phyloP scores from a whole-genome alignment of 2,797 vertebrate genomes.

The Halcyon badia region DNA sequence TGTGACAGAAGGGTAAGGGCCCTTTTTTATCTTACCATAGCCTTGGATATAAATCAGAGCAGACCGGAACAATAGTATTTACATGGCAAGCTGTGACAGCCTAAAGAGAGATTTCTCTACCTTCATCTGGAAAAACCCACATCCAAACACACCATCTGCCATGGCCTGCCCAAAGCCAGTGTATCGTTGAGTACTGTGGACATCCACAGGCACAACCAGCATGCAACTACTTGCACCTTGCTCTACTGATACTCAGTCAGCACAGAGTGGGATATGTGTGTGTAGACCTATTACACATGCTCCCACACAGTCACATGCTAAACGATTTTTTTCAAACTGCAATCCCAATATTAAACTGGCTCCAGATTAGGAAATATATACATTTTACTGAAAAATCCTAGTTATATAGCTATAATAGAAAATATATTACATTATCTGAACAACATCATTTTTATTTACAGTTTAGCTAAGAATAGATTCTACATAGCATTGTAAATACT shows the following conservation, averaged over 20 bases:
- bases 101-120: slow-evolving; percentile 73
- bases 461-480: not conserved
- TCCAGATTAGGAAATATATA: not conserved
- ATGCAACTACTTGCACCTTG: not conserved
- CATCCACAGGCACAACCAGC: slow-evolving; percentile 25
- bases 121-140: slow-evolving; percentile 69
- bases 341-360: not conserved
- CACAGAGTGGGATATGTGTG: fast-evolving
- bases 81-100: slow-evolving; percentile 76
- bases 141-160: slow-evolving; percentile 76
- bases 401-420: not conserved
- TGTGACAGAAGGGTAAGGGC: slow-evolving; percentile 60
- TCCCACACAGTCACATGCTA: not conserved
- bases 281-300: not conserved
- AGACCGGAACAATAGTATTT: slow-evolving; percentile 57
- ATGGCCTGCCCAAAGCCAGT: slow-evolving; percentile 59
- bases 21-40: slow-evolving; percentile 53
- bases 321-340: not conserved
- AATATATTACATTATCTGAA: not conserved
- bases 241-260: not conserved
- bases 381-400: not conserved
- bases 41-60: slow-evolving; percentile 63
- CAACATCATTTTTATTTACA: not conserved
- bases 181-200: not conserved
- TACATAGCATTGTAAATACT: not conserved